A percentile compares a stretch with the other conserved stretches of the same genome.
Conservation (phyloP, 2,113 vertebrate genomes). For the Micronisus gabar region DNA sequence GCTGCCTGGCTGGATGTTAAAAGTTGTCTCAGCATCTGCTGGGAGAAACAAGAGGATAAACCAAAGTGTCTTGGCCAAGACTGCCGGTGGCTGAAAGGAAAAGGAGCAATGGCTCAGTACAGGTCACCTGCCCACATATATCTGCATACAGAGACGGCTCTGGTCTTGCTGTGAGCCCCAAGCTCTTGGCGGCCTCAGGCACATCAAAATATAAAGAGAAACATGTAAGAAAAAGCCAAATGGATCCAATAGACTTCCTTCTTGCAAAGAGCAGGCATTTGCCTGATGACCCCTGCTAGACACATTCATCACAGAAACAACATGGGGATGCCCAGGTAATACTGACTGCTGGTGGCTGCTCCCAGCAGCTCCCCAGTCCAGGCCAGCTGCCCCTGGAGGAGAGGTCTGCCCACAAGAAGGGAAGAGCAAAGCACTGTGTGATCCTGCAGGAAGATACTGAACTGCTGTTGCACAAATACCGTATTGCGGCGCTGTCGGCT, state of each 20-base stretch:
- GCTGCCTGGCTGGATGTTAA: background rate
- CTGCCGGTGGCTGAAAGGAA: background rate
- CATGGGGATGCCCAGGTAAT: background rate
- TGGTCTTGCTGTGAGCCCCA: background rate
- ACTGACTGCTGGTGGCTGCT: background rate
- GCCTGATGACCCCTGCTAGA: background rate
- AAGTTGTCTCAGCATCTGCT: background rate
- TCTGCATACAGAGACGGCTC: background rate
- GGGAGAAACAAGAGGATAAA: background rate
- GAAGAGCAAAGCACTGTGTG: background rate
- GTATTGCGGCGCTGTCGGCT: accelerated
- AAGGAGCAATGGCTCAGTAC: background rate
- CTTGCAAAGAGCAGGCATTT: background rate
- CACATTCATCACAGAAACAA: background rate
- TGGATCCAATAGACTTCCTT: background rate
- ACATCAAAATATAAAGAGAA: background rate
- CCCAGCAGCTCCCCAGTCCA: background rate
- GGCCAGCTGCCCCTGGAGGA: background rate
- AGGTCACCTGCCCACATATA: background rate
- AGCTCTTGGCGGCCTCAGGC: background rate
- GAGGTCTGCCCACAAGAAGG: background rate
- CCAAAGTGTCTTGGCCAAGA: background rate
- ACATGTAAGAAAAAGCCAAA: background rate
- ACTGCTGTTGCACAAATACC: background rate
- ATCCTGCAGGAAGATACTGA: background rate